Conservation (phyloP, 2,797 vertebrate genomes). For the Micrastur ruficollis region DNA sequence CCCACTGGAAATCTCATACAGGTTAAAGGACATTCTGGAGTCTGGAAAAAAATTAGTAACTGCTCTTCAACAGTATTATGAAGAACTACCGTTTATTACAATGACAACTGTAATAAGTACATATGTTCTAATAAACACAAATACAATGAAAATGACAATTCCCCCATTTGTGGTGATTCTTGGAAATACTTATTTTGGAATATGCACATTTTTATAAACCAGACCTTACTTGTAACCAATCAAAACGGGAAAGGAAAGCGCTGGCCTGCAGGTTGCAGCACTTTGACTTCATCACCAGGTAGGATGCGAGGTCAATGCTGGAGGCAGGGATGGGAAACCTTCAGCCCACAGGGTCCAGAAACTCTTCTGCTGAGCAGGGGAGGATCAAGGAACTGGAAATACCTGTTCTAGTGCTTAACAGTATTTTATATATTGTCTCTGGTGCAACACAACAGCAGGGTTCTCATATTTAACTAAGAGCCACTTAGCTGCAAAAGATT, state of each 20-base stretch:
- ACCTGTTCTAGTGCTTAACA: constrained; percentile 51
- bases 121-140: constrained; percentile 68
- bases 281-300: not conserved
- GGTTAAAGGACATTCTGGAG: constrained; percentile 17
- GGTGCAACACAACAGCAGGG: constrained; percentile 42
- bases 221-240: constrained; percentile 15
- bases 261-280: not conserved
- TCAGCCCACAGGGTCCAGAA: constrained; percentile 40
- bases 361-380: not conserved
- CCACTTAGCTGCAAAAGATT: constrained; percentile 58
- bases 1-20: not conserved
- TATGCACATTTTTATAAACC: not conserved
- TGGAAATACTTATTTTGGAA: constrained; percentile 12
- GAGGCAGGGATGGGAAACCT: constrained; percentile 21
- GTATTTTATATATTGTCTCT: constrained; percentile 1
- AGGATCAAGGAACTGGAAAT: constrained; percentile 47
- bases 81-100: constrained; percentile 70
- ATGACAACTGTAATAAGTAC: constrained; percentile 67
- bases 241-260: not conserved
- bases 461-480: constrained; percentile 44
- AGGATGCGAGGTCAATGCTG: constrained; percentile 41
- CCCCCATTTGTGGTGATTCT: constrained; percentile 33
- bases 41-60: constrained; percentile 47
- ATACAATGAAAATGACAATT: constrained; percentile 63
- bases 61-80: constrained; percentile 55